These are phyloP conservation scores for Oligia strigilis DNA, from an alignment of 2,888 invertebrate species.

Conservation along the genomic window DNA sequence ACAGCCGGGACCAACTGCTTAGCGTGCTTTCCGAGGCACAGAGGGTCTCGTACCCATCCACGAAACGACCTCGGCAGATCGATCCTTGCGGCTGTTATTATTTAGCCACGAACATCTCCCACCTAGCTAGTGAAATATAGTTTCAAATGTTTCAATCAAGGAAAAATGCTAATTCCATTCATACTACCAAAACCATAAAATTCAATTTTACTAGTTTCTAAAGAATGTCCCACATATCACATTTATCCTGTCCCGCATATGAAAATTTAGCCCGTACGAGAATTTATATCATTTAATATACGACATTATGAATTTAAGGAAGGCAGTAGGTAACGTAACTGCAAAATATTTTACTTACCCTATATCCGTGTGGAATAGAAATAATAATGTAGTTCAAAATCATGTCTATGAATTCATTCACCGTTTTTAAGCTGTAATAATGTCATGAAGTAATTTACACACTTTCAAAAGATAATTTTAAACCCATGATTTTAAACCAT, in stretches of 20 bases:
- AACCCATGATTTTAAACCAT: no score
- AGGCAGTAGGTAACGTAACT: constrained; percentile 13
- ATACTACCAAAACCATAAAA: constrained; percentile 13
- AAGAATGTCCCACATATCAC: constrained; percentile 45
- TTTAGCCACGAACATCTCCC: neutral
- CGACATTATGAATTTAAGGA: constrained; percentile 66
- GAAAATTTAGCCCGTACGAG: constrained; percentile 71
- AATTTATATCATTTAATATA: constrained; percentile 82
- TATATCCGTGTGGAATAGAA: constrained; percentile 1
- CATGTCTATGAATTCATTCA: neutral
- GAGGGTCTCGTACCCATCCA: neutral
- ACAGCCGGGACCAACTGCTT: neutral
- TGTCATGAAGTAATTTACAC: neutral
- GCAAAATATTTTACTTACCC: constrained; percentile 29
- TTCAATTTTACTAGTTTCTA: constrained; percentile 42
- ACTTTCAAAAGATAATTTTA: neutral
- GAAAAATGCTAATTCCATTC: neutral
- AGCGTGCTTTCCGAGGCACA: neutral
- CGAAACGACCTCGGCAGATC: neutral
- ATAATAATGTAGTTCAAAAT: constrained; percentile 6
- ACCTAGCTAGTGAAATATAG: neutral
- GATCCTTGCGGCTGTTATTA: neutral
- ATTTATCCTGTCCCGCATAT: constrained; percentile 58
- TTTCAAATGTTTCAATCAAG: neutral
- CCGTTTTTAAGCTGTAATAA: neutral